Conservation (phyloP, 2,888 invertebrate species). For the Leucoptera coffeella region DNA sequence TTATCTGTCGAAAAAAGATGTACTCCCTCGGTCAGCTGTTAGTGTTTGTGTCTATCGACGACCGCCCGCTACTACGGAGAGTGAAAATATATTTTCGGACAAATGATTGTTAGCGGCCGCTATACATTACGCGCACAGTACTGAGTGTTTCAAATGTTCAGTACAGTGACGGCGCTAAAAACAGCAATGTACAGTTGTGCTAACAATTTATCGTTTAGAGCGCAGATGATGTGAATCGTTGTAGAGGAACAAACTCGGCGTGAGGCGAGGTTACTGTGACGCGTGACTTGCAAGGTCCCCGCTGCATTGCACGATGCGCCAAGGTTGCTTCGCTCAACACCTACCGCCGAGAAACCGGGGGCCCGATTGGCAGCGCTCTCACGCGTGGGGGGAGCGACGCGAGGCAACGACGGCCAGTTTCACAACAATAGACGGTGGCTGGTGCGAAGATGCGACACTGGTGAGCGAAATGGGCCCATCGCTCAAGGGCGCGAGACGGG, state of each 20-base stretch:
- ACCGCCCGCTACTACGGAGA: too few relatives aligned
- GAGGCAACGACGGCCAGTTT: background rate
- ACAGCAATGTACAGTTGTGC: constrained; percentile 15
- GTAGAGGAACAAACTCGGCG: constrained; percentile 37
- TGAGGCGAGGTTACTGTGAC: constrained; percentile 51
- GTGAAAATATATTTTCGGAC: too few relatives aligned
- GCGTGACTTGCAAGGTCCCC: constrained; percentile 54
- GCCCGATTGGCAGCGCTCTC: constrained; percentile 5
- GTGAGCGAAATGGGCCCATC: constrained; percentile 1
- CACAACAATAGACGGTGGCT: too few relatives aligned
- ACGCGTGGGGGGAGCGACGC: background rate
- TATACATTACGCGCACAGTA: constrained; percentile 14
- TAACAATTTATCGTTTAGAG: background rate
- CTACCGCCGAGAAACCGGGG: constrained; percentile 20
- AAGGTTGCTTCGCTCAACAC: constrained; percentile 37
- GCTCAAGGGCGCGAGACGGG: constrained; percentile 4
- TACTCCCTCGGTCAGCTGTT: constrained; percentile 46
- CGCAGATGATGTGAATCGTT: constrained; percentile 15
- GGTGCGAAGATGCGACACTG: background rate
- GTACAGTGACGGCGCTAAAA: too few relatives aligned
- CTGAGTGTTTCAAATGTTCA: too few relatives aligned
- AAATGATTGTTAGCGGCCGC: too few relatives aligned
- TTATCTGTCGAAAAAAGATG: constrained; percentile 36
- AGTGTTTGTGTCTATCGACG: constrained; percentile 45
- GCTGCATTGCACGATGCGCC: constrained; percentile 53